Evolutionary conservation across 2,888 invertebrate genomes (phyloP).

Genomic region (Leptopterna dolabrata): DNA sequence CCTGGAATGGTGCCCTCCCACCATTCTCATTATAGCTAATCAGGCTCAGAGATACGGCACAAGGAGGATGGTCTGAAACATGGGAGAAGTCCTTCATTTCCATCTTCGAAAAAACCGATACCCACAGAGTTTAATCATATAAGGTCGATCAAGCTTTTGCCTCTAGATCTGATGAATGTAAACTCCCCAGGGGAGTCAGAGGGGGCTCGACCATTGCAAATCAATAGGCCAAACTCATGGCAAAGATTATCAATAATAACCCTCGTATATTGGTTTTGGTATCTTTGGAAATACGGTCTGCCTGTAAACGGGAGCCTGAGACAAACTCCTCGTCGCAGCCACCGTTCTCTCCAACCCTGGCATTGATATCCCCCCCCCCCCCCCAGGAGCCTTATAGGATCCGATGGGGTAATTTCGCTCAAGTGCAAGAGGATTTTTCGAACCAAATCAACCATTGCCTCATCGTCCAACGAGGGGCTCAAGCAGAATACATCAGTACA

Average conservation of each 20-base stretch:
- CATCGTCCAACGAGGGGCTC: neutral
- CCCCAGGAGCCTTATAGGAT: no score
- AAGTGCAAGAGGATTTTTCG: neutral
- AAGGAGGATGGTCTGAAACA: neutral
- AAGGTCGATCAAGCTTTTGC: neutral
- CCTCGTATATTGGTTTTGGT: neutral
- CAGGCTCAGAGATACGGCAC: no score
- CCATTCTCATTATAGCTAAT: no score
- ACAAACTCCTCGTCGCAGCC: neutral
- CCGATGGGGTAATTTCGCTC: neutral
- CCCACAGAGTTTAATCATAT: neutral
- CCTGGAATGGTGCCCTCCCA: no score
- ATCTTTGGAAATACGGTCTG: neutral
- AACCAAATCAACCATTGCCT: neutral
- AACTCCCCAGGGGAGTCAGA: neutral
- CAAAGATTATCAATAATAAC: no score
- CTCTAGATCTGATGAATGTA: neutral
- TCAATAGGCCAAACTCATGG: neutral
- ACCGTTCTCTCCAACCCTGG: neutral
- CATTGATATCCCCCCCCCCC: neutral
- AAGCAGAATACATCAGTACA: no score
- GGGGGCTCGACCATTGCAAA: neutral
- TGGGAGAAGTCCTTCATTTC: neutral
- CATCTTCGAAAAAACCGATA: neutral
- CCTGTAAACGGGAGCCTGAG: neutral